Evolutionary conservation across 2,113 vertebrate species (phyloP).

Genomic region (Tichodroma muraria): DNA sequence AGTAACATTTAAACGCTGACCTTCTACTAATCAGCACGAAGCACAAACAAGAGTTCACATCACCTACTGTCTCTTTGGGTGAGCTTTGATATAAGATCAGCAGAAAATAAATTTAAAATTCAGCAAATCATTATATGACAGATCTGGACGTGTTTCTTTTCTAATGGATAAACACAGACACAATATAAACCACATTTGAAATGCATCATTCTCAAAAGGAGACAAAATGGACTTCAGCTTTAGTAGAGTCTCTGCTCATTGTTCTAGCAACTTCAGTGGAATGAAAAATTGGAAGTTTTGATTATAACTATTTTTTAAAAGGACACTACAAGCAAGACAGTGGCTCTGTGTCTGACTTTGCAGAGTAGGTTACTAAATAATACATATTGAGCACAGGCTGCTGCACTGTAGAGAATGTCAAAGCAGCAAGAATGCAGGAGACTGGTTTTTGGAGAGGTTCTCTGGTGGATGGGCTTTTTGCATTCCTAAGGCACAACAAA

Average conservation of each 20-base stretch:
- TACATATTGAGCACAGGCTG: background rate
- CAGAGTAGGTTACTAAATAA: background rate
- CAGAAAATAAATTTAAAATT: background rate
- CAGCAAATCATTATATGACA: background rate
- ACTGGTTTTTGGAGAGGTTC: background rate
- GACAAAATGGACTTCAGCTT: background rate
- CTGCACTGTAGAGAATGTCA: background rate
- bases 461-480: background rate
- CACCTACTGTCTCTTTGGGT: background rate
- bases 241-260: background rate
- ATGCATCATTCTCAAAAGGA: background rate
- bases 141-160: background rate
- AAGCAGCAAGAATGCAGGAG: background rate
- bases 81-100: background rate
- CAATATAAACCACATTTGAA: background rate
- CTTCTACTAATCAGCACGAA: background rate
- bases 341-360: background rate
- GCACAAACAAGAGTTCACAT: background rate
- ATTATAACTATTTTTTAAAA: background rate
- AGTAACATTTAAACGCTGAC: background rate
- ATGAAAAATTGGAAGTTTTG: background rate
- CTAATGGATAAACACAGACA: background rate
- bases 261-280: background rate
- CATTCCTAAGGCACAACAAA: background rate
- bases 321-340: background rate